phyloP scores from a whole-genome alignment of 2,797 vertebrate species.

The Prunella strophiata region DNA sequence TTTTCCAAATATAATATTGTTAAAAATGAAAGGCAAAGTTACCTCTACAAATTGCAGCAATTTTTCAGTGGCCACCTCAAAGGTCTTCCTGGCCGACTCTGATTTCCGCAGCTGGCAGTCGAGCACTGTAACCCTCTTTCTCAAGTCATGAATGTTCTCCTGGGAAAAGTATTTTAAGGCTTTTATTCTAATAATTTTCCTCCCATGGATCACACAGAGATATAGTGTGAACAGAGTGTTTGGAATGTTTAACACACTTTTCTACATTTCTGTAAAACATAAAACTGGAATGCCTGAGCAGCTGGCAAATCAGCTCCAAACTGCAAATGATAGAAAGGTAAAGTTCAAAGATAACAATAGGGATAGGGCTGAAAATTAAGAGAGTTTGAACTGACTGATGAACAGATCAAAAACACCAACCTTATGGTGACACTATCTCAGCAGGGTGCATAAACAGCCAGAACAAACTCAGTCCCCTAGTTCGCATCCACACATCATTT shows the following conservation, averaged over 20 bases:
- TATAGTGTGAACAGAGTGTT: not conserved
- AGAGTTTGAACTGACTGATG: not conserved
- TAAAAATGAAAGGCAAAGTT: conserved; percentile 5
- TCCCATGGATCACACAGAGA: not conserved
- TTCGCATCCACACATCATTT: not conserved
- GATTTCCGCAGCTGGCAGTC: conserved; percentile 93
- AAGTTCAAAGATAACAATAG: not conserved
- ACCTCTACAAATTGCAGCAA: conserved; percentile 93
- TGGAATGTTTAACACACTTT: not conserved
- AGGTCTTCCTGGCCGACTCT: conserved; percentile 83
- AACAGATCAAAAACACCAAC: not conserved
- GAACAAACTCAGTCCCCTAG: not conserved
- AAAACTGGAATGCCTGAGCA: not conserved
- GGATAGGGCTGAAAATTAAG: not conserved
- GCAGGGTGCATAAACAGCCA: not conserved
- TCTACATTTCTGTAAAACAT: not conserved
- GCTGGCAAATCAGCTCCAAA: not conserved
- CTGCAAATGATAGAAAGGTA: not conserved
- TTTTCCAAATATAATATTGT: not conserved
- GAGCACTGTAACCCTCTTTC: conserved; percentile 85
- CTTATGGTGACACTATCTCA: not conserved
- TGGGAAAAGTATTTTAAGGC: conserved; percentile 53
- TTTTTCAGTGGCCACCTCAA: conserved; percentile 88
- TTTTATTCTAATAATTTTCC: not conserved
- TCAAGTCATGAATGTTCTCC: conserved; percentile 86